phyloP scores from a whole-genome alignment of 2,888 invertebrate species.

The Heliconius erato region DNA sequence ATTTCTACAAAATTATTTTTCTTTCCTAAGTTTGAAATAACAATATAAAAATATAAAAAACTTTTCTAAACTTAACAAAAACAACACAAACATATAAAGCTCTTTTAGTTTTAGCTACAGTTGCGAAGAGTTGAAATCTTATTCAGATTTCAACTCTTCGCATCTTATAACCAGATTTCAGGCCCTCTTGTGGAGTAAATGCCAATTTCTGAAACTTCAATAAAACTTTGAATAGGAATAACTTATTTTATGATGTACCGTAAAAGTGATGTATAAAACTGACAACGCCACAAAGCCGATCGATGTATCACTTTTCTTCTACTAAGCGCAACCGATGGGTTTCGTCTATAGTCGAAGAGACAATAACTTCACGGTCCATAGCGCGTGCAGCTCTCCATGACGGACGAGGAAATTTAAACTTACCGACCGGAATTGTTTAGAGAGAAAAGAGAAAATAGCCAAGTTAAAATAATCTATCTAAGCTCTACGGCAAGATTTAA shows the following conservation, averaged over 20 bases:
- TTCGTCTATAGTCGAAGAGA: constrained; percentile 67
- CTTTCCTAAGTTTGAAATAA: not conserved
- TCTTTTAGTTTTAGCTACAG: not conserved
- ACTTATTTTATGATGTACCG: constrained; percentile 14
- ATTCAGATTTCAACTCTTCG: no score
- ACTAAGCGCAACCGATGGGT: constrained; percentile 59
- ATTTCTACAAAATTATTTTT: not conserved
- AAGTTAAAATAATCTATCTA: constrained; percentile 2
- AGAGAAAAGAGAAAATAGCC: constrained; percentile 11
- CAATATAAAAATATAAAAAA: not conserved
- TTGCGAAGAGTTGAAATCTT: not conserved
- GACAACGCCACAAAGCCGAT: constrained; percentile 23
- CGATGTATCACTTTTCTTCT: constrained; percentile 42
- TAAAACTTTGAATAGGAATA: constrained; percentile 22
- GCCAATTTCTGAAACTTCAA: constrained; percentile 16
- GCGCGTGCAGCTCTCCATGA: constrained; percentile 64
- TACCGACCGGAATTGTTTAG: constrained; percentile 63
- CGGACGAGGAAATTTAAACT: constrained; percentile 66
- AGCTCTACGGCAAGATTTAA: not conserved
- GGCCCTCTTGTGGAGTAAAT: not conserved
- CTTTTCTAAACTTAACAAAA: not conserved
- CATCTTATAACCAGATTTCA: not conserved
- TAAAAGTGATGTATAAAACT: constrained; percentile 11
- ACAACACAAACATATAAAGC: not conserved
- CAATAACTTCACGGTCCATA: constrained; percentile 74